These are phyloP conservation scores for Charadrius vociferus DNA, from an alignment of 2,113 vertebrate genomes.

Conservation along the genomic window DNA sequence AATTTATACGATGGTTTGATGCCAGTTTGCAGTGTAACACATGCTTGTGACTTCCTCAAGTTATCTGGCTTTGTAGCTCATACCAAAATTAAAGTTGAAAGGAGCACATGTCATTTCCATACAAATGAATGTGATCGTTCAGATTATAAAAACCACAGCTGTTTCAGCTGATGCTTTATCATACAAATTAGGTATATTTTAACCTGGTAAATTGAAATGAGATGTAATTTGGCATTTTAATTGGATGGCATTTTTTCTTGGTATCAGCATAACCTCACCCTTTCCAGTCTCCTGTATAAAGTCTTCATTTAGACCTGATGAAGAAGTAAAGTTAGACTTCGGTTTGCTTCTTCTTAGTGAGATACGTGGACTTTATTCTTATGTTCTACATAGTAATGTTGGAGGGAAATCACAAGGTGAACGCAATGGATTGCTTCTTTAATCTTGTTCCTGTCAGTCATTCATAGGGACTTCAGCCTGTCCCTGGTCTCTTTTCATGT, in stretches of 20 bases:
- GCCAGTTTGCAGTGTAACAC: slow-evolving; percentile 24
- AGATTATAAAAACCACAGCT: background rate
- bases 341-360: background rate
- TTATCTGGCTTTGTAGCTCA: background rate
- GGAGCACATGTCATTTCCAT: background rate
- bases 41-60: slow-evolving; percentile 54
- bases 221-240: background rate
- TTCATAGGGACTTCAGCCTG: slow-evolving; percentile 29
- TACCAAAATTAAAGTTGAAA: background rate
- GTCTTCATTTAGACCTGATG: background rate
- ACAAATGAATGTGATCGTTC: background rate
- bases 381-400: background rate
- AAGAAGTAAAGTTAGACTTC: slow-evolving; percentile 4
- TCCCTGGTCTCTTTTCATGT: slow-evolving; percentile 23
- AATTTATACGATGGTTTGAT: slow-evolving; percentile 25
- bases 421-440: background rate
- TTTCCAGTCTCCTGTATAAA: background rate
- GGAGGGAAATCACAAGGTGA: slow-evolving; percentile 57
- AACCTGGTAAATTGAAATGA: background rate
- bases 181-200: background rate
- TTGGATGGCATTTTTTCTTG: background rate
- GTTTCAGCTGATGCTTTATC: background rate
- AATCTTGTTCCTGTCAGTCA: slow-evolving; percentile 40
- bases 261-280: background rate
- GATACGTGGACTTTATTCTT: background rate